Base-by-base conservation (phyloP, 2,888 invertebrate species). In the Lithophane semibrunnea region DNA sequence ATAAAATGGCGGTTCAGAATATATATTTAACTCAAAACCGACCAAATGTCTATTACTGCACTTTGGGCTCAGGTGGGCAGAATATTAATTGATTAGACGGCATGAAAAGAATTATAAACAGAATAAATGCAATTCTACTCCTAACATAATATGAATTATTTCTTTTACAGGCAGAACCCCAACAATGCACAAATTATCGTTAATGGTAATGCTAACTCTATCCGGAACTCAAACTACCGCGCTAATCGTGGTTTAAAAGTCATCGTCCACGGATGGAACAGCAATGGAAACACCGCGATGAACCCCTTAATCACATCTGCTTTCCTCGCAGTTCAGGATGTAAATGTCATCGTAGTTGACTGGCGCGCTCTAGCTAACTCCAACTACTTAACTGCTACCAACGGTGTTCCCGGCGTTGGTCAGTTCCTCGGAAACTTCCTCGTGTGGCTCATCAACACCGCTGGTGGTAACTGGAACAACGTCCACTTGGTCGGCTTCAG, bases 401-500 rank as follows among this genome's bases (percentile, higher is more conserved):
- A 77, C 44, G 93, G 93, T 37, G 93, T 96, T 0, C 93, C 95
- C 2, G 80, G 86, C 24, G 92, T 95, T 1, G 96, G 96, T 0
- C 89, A 91, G 69, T 90, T 86, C 75, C 90, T 96, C 2, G 97
- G 96, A 8, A 89, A 92, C 75, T 96, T 97, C 89, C 83, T 97
- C 10, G 89, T 91, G 16, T 96, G 95, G 94, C 92, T 96, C 24
- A 88, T 96, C 54, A 88, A 92, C 69, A 93, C 88, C 0, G 92
- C 91, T 44, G 95, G 96, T 49, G 93, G 94, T 9, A 92, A 94
- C 82, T 93, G 94, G 92, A 93, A 93, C 80, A 92, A 94, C 71
- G 91, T 96, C 0, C 97, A 97, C 80, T 88, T 97, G 16, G 89
- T 96, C 12, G 97, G 97, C 24, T 94, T 94, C 91, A 96, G 96